Evolutionary conservation across 1,140 invertebrate genomes (phyloP), one percentile per base, ranked within the genome.

Genomic region (Tribolium madens): DNA sequence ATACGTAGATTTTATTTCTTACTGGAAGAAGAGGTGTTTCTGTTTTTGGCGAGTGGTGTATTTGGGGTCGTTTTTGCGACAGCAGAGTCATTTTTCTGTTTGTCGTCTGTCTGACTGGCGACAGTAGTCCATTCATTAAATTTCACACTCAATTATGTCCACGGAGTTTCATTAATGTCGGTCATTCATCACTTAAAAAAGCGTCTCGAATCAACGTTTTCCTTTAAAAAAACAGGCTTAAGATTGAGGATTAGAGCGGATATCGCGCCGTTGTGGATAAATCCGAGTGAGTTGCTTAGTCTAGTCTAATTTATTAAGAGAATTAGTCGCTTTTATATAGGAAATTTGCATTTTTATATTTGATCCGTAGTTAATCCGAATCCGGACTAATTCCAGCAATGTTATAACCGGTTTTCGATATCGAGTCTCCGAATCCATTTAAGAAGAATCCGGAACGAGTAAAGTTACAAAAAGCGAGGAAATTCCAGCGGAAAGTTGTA

Each of bases 341-440:
- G 2, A n/a, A 64, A 64, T 64, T 64, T 64, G 57, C 57, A 64
- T 64, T 64, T 64, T 64, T 64, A 64, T 57, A 57, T 57, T 57
- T 57, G 52, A 57, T 57, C 52, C 52, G 14, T 42, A 42, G 6
- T 18, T 57, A 57, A 57, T 57, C 52, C 52, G 52, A 57, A 17
- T 57, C 17, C 17, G 52, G 52, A 21, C 13, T 42, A 42, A 42
- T 42, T 42, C 36, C 36, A 7, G 2, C 36, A 7, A 42, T 42
- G 36, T 42, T 42, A 42, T 42, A 42, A 42, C 36, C 36, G 21
- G 52, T 18, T 64, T 33, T 64, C 57, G 26, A 64, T 64, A 64
- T 64, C 57, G 31, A 60, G 18, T 60, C 13, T 18, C n/a, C 57
- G 26, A 64, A 13, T 64, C 57, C 12, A 12, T 64, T 64, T 64